Conservation (phyloP, 2,888 invertebrate genomes). For the Cremastinae sp. region DNA sequence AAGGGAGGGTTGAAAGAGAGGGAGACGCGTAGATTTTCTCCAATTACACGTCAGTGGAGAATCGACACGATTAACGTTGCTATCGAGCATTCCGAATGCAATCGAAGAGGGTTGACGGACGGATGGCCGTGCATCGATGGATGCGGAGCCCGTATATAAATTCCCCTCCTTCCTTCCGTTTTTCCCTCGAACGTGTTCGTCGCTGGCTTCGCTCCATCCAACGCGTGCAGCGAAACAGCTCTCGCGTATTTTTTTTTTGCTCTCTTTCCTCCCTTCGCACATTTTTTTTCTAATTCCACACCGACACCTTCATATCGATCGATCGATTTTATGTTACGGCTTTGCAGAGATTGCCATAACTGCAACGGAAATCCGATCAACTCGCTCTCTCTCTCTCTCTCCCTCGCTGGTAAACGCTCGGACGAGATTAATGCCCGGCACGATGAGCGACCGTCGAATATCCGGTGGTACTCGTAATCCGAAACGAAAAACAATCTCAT, state of each 20-base stretch:
- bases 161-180: neutral
- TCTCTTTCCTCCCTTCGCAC: neutral
- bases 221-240: conserved; percentile 26
- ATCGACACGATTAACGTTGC: conserved; percentile 50
- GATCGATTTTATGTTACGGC: conserved; percentile 24
- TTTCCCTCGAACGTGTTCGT: neutral
- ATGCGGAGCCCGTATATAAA: neutral
- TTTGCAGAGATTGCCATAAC: neutral
- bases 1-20: conserved; percentile 6
- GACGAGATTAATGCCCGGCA: conserved; percentile 36
- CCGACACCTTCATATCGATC: conserved; percentile 25
- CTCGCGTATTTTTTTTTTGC: conserved; percentile 30
- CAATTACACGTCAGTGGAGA: conserved; percentile 47
- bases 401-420: conserved; percentile 18
- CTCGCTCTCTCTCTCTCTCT: neutral
- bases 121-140: conserved; percentile 8
- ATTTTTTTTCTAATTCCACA: conserved; percentile 20
- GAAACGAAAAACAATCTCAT: too few species aligned
- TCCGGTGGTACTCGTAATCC: neutral
- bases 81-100: conserved; percentile 45
- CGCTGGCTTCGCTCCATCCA: conserved; percentile 1
- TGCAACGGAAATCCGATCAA: conserved; percentile 35
- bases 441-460: conserved; percentile 19
- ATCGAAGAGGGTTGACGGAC: conserved; percentile 53
- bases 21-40: conserved; percentile 42